A percentile compares a stretch with the other conserved stretches of the same genome.
Evolutionary conservation across 2,888 invertebrate species (phyloP).

Genomic region (Ptychoptera contaminata): DNA sequence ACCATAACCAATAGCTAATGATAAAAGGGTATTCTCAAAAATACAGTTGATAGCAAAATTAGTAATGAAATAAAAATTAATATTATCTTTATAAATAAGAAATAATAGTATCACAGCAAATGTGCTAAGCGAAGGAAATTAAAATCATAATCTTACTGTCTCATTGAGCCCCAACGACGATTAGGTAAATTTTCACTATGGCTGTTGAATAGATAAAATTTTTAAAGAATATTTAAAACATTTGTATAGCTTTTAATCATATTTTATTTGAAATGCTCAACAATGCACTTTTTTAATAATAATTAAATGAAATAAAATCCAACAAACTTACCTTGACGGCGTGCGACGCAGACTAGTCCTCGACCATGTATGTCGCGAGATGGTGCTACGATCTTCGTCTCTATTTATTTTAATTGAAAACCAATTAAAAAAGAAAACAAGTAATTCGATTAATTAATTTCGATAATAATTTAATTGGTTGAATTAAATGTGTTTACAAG

Average conservation of each 20-base stretch:
- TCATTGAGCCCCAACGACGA: constrained; percentile 47
- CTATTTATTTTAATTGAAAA: constrained; percentile 19
- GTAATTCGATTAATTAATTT: background rate
- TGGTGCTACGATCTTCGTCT: constrained; percentile 40
- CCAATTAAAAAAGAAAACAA: background rate
- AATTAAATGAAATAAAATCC: constrained; percentile 20
- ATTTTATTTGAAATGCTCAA: background rate
- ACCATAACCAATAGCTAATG: too few relatives aligned
- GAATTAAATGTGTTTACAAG: background rate
- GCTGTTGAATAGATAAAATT: constrained; percentile 29
- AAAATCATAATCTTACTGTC: constrained; percentile 34
- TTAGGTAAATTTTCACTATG: constrained; percentile 42
- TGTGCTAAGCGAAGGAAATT: too few relatives aligned
- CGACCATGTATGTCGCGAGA: constrained; percentile 71
- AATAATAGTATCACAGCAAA: too few relatives aligned
- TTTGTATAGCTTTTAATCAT: too few relatives aligned
- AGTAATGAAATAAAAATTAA: too few relatives aligned
- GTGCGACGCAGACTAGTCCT: constrained; percentile 69
- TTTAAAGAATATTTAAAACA: too few relatives aligned
- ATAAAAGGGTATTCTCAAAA: too few relatives aligned
- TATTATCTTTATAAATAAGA: too few relatives aligned
- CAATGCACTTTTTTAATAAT: constrained; percentile 2
- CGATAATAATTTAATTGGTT: background rate
- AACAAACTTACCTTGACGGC: constrained; percentile 46
- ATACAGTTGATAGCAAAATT: too few relatives aligned